phyloP scores from a whole-genome alignment of 2,113 vertebrate species.

The Phocoena sinus region DNA sequence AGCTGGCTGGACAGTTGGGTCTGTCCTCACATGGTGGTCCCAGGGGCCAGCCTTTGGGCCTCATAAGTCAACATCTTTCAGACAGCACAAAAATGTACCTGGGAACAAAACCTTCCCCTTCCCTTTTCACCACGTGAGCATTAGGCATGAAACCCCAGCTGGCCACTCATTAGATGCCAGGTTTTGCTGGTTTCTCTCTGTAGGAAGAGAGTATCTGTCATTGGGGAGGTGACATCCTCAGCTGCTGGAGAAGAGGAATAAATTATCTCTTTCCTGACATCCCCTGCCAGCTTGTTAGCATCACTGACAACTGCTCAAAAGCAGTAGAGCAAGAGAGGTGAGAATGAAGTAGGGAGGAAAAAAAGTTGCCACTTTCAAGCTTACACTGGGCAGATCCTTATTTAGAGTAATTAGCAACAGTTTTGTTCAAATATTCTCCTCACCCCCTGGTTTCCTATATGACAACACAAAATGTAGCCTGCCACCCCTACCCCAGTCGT shows the following conservation, averaged over 20 bases:
- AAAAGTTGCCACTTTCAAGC: neutral
- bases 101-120: neutral
- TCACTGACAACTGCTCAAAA: neutral
- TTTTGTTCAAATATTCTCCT: neutral
- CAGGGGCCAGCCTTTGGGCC: neutral
- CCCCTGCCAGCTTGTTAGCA: constrained; percentile 6
- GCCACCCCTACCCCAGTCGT: accelerated
- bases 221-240: neutral
- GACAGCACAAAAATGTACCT: neutral
- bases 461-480: neutral
- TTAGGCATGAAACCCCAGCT: neutral
- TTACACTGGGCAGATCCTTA: neutral
- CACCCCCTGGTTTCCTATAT: neutral
- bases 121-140: neutral
- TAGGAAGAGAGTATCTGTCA: neutral
- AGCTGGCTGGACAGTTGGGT: too few species aligned
- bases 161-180: neutral
- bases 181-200: neutral
- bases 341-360: neutral
- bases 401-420: neutral
- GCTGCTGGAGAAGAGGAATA: neutral
- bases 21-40: neutral
- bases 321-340: neutral
- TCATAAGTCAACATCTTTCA: neutral
- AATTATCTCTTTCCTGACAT: neutral